A percentile compares a stretch with the other conserved stretches of the same genome.
Conservation (phyloP, 2,113 vertebrate genomes). For the Nannobrachium achirus region DNA sequence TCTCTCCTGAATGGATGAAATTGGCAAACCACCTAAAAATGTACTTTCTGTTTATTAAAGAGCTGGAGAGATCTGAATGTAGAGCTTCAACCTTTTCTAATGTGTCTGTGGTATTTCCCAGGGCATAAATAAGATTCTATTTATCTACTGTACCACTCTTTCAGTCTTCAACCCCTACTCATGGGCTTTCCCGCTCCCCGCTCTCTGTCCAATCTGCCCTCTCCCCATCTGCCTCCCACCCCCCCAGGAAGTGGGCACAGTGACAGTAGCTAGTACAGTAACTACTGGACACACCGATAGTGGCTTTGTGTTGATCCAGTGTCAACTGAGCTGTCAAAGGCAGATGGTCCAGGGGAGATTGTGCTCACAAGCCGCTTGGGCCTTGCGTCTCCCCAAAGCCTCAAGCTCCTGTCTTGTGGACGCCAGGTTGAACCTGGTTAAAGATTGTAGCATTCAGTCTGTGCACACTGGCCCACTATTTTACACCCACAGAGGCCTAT, state of each 20-base stretch:
- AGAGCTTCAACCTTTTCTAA: too few relatives aligned
- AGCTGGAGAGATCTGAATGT: too few relatives aligned
- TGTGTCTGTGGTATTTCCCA: too few relatives aligned
- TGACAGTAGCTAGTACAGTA: not conserved
- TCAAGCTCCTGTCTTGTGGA: slow-evolving; percentile 36
- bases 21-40: too few relatives aligned
- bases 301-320: slow-evolving; percentile 45
- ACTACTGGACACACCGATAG: slow-evolving; percentile 8
- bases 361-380: slow-evolving; percentile 46
- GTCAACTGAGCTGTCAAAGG: slow-evolving; percentile 49
- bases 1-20: too few relatives aligned
- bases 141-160: not conserved
- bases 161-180: not conserved
- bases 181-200: not conserved
- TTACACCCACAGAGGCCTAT: too few relatives aligned
- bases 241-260: not conserved
- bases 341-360: slow-evolving; percentile 45
- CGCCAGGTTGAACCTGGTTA: too few relatives aligned
- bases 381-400: slow-evolving; percentile 40
- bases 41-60: too few relatives aligned
- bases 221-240: not conserved
- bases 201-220: too few relatives aligned
- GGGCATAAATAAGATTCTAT: too few relatives aligned
- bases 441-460: too few relatives aligned
- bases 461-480: too few relatives aligned